Base-by-base conservation (phyloP, 2,113 vertebrate genomes). In the Antechinus flavipes region DNA sequence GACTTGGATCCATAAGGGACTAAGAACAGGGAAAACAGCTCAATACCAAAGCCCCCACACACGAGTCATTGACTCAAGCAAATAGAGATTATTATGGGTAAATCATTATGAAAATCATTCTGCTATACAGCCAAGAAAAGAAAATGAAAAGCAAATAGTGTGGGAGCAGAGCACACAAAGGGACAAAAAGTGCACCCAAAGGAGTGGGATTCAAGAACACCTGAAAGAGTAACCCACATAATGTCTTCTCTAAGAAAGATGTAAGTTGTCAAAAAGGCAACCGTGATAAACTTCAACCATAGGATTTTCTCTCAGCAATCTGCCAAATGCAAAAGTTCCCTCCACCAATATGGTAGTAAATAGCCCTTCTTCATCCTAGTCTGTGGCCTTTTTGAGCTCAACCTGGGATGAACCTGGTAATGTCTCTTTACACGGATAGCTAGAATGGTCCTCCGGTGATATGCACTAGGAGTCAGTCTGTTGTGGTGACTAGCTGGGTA, bases 81-180 rank as follows among this genome's bases (percentile, higher is more conserved):
- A 84, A 95, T 90, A 49, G 84, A 94, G 84, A 94, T 61, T 54
- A 10, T 92, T n/a, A 8, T 52, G 49, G 50, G 90, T 30, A 91
- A 94, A 92, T 94, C 56, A 50, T 54, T 35, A 58, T 11, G 89
- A n/a, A 94, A 95, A 84, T 10, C 9, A 49, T 93, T 52, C 54
- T 8, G 16, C 91, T 14, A 27, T 7, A 54, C 27, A 94, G 49
- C 46, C n/a, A 25, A 22, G 46, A 49, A 61, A n/a, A 42, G 61
- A 92, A 56, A 90, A 53, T 0, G 12, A 42, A 49, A 90, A 93
- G 61, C 14, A 93, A 58, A 47, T 49, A 27, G 46, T 11, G 19
- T 14, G 27, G 42, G 7, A 0, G 7, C 0, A 49, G 26, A 30
- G 42, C 52, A 58, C 54, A 55, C 84, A 23, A 11, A 92, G 89